Base-by-base conservation (phyloP, 2,888 invertebrate species). In the Tillus elongatus region DNA sequence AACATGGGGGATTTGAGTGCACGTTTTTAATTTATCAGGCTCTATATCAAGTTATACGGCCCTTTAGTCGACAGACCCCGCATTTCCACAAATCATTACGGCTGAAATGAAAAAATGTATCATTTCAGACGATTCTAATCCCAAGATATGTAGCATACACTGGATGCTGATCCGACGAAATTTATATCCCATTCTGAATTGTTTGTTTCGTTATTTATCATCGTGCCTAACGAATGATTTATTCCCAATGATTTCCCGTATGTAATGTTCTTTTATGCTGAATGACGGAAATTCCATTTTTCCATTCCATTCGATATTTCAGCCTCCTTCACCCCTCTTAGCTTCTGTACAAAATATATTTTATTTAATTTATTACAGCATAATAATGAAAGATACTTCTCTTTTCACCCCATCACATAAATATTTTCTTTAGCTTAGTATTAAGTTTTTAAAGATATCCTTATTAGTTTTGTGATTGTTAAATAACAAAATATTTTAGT, bases 1-100 rank as follows among this genome's bases (percentile, higher is more conserved):
- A 58, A 56, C 58, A 55, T 51, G 52, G 56, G 57, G 52, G 50
- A 51, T 50, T 50, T 51, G 53, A 56, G 58, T 58, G 62, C 61
- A 63, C 64, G 64, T 66, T 67, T 67, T 67, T 68, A 67, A 68
- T 68, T 67, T 68, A 68, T 67, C 65, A 61, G 60, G 61, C 60
- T 58, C 59, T 66, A 66, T 58, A 63, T 61, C 61, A 61, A 57
- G 53, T 57, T 53, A 52, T 56, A 54, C 54, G 54, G 56, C 54
- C 55, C 53, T 58, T 57, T 57, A 55, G 53, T 54, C 54, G 57
- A 59, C 60, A 58, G 57, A 53, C 56, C 57, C 56, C 56, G 47
- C 57, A 49, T 55, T 54, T 55, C 58, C 58, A 63, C 61, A 62
- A 63, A 63, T 62, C 62, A 63, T 53, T 50, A 49, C 55, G 49